Evolutionary conservation across 2,113 vertebrate genomes (phyloP).

Genomic region (Pogona vitticeps): DNA sequence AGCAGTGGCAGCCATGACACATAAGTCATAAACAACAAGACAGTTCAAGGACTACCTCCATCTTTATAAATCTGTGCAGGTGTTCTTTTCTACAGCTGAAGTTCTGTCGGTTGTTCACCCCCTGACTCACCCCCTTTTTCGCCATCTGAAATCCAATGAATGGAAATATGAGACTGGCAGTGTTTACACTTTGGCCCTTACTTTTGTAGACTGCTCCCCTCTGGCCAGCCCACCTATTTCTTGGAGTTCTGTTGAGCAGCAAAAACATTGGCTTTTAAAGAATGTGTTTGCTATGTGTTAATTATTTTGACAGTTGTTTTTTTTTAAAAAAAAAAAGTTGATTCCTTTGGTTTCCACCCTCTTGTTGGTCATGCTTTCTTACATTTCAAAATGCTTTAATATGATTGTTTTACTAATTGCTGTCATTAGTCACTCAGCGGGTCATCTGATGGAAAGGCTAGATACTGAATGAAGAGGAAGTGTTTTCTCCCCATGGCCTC

Average conservation of each 20-base stretch:
- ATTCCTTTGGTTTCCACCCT: not conserved
- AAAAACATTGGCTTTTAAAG: not conserved
- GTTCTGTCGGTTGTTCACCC: no score
- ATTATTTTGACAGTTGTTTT: not conserved
- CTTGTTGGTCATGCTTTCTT: not conserved
- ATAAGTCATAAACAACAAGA: not conserved
- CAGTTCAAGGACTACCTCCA: not conserved
- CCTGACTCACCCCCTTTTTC: no score
- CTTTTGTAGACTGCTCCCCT: not conserved
- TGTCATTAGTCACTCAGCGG: not conserved
- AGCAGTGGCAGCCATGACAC: no score
- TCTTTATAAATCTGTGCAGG: no score
- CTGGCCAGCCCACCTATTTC: not conserved
- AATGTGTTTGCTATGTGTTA: not conserved
- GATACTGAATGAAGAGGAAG: not conserved
- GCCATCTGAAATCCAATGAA: no score
- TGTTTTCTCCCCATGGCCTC: no score
- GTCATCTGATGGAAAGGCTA: not conserved
- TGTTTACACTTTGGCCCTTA: no score
- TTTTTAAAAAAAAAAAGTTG: no score
- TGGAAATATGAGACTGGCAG: no score
- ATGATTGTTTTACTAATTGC: not conserved
- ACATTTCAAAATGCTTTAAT: not conserved
- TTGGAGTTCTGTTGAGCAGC: not conserved
- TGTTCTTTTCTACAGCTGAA: not conserved